These are phyloP conservation scores for Rousettus leschenaultii DNA, from an alignment of 2,113 vertebrate genomes.

Conservation along the genomic window DNA sequence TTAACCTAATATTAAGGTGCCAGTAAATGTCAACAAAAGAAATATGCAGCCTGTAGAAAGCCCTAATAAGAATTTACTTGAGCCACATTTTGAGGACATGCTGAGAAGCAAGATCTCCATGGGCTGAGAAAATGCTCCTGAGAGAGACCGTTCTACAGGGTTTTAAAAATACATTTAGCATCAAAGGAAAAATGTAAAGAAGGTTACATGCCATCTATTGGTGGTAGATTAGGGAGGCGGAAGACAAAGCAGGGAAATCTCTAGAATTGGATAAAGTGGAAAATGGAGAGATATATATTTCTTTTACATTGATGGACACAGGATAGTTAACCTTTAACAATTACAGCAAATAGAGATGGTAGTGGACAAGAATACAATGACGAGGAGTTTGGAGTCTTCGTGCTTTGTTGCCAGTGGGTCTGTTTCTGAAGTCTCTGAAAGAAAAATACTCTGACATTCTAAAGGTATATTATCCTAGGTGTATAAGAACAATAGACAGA, in stretches of 20 bases:
- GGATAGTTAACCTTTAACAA: neutral
- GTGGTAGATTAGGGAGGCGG: neutral
- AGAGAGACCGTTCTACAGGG: neutral
- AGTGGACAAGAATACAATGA: neutral
- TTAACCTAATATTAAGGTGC: neutral
- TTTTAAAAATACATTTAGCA: neutral
- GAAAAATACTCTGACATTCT: neutral
- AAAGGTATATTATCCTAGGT: neutral
- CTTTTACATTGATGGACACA: neutral
- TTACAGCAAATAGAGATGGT: neutral
- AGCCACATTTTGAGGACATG: neutral
- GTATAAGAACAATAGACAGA: neutral
- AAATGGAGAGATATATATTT: neutral
- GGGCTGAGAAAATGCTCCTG: neutral
- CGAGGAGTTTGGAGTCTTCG: neutral
- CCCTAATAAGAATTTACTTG: neutral
- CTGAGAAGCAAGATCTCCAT: neutral
- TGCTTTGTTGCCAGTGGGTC: neutral
- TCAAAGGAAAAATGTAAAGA: neutral
- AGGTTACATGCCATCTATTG: neutral
- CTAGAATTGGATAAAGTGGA: neutral
- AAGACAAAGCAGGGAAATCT: neutral
- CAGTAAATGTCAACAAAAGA: neutral
- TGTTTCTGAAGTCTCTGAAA: neutral
- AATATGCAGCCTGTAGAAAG: neutral